These are phyloP conservation scores for Pipa parva DNA, from an alignment of 2,113 vertebrate genomes.

Conservation along the genomic window DNA sequence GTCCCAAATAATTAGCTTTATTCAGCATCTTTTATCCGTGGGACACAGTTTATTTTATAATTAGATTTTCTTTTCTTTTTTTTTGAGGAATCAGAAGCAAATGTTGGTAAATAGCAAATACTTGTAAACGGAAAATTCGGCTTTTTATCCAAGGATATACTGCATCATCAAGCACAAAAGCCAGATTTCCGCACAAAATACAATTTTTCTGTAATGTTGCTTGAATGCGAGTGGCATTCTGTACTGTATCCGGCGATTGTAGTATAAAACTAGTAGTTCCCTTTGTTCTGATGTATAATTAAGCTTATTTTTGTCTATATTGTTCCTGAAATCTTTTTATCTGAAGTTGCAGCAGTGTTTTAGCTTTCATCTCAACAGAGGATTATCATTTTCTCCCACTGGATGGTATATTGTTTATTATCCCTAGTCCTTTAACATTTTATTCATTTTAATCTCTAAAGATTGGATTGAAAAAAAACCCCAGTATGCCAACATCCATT, in stretches of 20 bases:
- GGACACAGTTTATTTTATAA: too few species aligned
- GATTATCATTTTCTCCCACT: conserved; percentile 28
- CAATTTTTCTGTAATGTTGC: conserved; percentile 40
- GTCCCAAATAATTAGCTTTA: too few species aligned
- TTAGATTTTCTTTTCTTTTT: too few species aligned
- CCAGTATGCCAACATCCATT: conserved; percentile 31
- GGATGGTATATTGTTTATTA: conserved; percentile 45
- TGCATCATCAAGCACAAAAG: conserved; percentile 45
- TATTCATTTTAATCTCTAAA: conserved; percentile 51
- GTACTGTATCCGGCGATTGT: conserved; percentile 22
- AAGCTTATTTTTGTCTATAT: conserved; percentile 42
- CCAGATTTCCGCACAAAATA: conserved; percentile 48
- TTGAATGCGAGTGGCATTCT: conserved; percentile 3
- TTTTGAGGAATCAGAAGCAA: too few species aligned
- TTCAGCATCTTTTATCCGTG: too few species aligned
- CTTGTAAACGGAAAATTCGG: too few species aligned
- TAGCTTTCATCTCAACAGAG: conserved; percentile 41
- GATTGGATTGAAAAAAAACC: conserved; percentile 47
- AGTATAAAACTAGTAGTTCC: conserved; percentile 33
- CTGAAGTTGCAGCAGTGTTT: conserved; percentile 44
- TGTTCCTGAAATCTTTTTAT: conserved; percentile 48
- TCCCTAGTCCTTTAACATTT: conserved; percentile 40
- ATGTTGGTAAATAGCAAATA: too few species aligned
- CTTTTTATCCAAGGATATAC: neutral
- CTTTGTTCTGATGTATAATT: conserved; percentile 43